These are phyloP conservation scores for Sceloporus tristichus DNA, from an alignment of 2,113 vertebrate genomes.

Conservation along the genomic window DNA sequence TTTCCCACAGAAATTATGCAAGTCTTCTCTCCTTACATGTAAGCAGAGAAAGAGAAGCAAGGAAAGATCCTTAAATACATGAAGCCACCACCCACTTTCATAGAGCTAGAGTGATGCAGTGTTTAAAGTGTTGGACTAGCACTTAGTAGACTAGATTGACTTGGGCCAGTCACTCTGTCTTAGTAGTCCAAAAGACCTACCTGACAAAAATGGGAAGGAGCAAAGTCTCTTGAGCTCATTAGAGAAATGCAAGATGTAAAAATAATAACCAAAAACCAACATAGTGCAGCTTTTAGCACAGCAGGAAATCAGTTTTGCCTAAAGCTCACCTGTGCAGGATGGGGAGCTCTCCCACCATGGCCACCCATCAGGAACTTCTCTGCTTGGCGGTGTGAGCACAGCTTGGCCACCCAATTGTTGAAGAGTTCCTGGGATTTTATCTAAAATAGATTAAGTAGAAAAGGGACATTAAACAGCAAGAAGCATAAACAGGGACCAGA, in stretches of 20 bases:
- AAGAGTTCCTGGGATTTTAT: slow-evolving; percentile 90
- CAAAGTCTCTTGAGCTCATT: background rate
- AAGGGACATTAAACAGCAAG: background rate
- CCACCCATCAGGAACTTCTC: slow-evolving; percentile 54
- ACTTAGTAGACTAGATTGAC: background rate
- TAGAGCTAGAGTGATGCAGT: background rate
- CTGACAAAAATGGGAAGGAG: background rate
- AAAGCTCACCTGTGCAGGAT: slow-evolving; percentile 23
- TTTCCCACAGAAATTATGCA: background rate
- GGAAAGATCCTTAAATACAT: background rate
- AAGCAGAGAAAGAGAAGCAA: background rate
- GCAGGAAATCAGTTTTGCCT: background rate
- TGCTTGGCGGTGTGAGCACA: slow-evolving; percentile 86
- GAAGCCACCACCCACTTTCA: too few species aligned
- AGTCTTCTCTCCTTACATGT: background rate
- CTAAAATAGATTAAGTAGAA: slow-evolving; percentile 58
- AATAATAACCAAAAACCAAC: background rate
- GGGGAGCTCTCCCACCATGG: background rate
- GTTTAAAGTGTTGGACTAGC: background rate
- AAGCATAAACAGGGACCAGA: fast-evolving
- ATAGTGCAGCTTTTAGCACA: background rate
- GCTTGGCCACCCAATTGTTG: slow-evolving; percentile 90
- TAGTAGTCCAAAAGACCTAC: background rate
- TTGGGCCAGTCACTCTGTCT: background rate
- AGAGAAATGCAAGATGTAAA: background rate